Evolutionary conservation across 2,888 invertebrate genomes (phyloP), one percentile per base, ranked within the genome.

Genomic region (Podotricha telesiphe): DNA sequence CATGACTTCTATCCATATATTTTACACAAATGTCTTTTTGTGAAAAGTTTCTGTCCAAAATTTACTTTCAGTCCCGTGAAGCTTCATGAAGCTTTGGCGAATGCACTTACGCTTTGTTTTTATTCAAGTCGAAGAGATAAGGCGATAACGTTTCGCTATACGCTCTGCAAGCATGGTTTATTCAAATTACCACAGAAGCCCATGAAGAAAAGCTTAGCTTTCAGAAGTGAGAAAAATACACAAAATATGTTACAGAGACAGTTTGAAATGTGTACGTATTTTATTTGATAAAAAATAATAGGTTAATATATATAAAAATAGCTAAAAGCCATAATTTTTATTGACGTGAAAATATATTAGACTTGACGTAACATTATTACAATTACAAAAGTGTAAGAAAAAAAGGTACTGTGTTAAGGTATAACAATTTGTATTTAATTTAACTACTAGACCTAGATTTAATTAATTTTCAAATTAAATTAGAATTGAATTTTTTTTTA

Each of bases 81-180:
- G 1, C 37, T 37, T 17, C 55, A 55, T 45, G 53, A 55, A 66
- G 68, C 65, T 59, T 62, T 40, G 17, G 51, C n/a, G 50, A 45
- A 67, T 68, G 71, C 73, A 68, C 73, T 71, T 61, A 64, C 17
- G 56, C 58, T 63, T 62, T 72, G 68, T 71, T 71, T 73, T 67
- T 59, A 64, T 55, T 68, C 51, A 65, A 63, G 67, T 67, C 67
- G 69, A 66, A 68, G 42, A 63, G 65, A 67, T 73, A 71, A 72
- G 72, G 45, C 62, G 72, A 72, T 70, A 70, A 73, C 51, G 47
- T 42, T 69, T 47, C 63, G 42, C 59, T 45, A 62, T 61, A 61
- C 47, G 19, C 10, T 48, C 40, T 61, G 69, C 63, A 62, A 64
- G 55, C 53, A 28, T 51, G 69, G 64, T 67, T 69, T 69, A 69